A percentile compares a stretch with the other conserved stretches of the same genome.
Evolutionary conservation across 2,888 invertebrate species (phyloP).

Genomic region (Exephanes ischioxanthus): DNA sequence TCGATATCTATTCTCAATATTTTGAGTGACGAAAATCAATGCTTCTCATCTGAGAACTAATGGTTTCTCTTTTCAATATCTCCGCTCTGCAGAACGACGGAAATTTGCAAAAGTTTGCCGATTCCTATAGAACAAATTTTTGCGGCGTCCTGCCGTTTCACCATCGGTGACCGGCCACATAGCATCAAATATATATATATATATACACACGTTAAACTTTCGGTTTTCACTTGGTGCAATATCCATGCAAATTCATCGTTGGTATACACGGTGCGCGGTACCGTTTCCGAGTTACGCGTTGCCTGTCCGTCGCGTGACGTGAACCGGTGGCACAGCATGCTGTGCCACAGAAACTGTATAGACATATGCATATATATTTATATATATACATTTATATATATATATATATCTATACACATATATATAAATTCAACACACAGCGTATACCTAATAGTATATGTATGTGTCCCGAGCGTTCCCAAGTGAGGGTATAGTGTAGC

Average conservation of each 20-base stretch:
- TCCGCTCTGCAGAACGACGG: too few relatives aligned
- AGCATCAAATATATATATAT: neutral
- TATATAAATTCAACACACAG: neutral
- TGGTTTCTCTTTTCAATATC: too few relatives aligned
- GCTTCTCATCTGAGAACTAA: too few relatives aligned
- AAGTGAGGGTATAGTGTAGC: conserved; percentile 8
- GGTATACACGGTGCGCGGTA: conserved; percentile 42
- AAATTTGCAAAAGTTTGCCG: neutral
- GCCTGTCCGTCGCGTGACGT: conserved; percentile 44
- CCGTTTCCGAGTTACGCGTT: conserved; percentile 39
- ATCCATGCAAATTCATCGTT: conserved; percentile 73
- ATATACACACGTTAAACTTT: conserved; percentile 49
- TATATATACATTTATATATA: neutral
- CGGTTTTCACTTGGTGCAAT: conserved; percentile 67
- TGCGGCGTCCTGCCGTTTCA: neutral
- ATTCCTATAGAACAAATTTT: neutral
- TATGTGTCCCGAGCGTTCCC: conserved; percentile 26
- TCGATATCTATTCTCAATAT: too few relatives aligned
- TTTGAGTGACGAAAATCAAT: too few relatives aligned
- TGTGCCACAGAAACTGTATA: conserved; percentile 64
- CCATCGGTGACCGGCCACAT: conserved; percentile 13
- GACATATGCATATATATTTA: neutral
- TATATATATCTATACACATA: neutral
- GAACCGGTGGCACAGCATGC: conserved; percentile 52
- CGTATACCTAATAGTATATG: conserved; percentile 2